Percentiles rank a stretch among this genome's conserved stretches.
These are phyloP conservation scores for Pagetopsis macropterus DNA, from an alignment of 2,797 vertebrate genomes.

Conservation along the genomic window DNA sequence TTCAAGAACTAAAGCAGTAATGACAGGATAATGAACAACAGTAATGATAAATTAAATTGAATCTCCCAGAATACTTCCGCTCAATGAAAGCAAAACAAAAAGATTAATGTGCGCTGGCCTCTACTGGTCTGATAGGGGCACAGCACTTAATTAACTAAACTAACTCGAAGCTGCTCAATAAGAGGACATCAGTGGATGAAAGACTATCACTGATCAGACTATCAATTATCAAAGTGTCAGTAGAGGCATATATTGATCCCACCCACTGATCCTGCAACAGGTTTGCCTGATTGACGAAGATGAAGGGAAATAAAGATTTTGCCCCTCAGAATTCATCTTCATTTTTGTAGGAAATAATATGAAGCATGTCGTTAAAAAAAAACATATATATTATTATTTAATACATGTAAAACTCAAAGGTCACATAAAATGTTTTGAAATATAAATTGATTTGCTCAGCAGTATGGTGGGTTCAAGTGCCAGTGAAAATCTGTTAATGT, in stretches of 20 bases:
- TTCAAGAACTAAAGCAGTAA: slow-evolving; percentile 15
- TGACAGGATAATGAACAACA: slow-evolving; percentile 24
- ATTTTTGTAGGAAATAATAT: not conserved
- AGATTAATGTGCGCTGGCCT: slow-evolving; percentile 46
- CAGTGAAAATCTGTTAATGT: not conserved
- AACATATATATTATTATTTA: not conserved
- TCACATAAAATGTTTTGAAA: slow-evolving; percentile 1
- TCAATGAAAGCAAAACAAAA: slow-evolving; percentile 11
- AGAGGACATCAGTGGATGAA: not conserved
- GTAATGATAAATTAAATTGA: slow-evolving; percentile 21
- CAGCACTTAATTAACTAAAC: slow-evolving; percentile 38
- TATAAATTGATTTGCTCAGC: slow-evolving; percentile 2
- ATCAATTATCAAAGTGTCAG: not conserved
- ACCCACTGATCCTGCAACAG: slow-evolving; percentile 7
- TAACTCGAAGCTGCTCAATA: slow-evolving; percentile 15
- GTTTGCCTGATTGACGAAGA: not conserved
- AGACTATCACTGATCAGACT: not conserved
- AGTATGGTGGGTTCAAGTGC: not conserved
- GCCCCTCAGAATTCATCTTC: not conserved
- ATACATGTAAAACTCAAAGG: slow-evolving; percentile 9
- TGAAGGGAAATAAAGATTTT: not conserved
- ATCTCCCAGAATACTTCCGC: slow-evolving; percentile 7
- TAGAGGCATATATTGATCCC: slow-evolving; percentile 1
- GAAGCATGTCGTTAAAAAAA: too few species aligned
- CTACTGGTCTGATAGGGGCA: slow-evolving; percentile 47